These are phyloP conservation scores for Neodontobutis hainanensis DNA, from an alignment of 2,113 vertebrate species.

Conservation along the genomic window DNA sequence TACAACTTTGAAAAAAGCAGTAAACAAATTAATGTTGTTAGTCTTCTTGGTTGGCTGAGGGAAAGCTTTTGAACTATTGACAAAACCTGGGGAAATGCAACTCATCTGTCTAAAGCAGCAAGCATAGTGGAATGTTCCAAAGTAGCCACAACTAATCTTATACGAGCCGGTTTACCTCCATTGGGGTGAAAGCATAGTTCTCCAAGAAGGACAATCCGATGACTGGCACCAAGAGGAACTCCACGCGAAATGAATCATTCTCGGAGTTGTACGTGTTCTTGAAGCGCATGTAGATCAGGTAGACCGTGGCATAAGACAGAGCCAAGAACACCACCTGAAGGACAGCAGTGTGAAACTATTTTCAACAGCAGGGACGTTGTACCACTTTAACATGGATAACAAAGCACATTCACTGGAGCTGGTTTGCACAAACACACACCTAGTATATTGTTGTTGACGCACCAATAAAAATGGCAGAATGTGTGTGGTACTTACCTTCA, in stretches of 20 bases:
- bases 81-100: no score
- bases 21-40: no score
- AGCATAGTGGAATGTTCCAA: neutral
- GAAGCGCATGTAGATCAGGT: constrained; percentile 93
- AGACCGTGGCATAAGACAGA: constrained; percentile 88
- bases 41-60: no score
- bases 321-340: constrained; percentile 89
- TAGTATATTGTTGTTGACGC: neutral
- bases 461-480: neutral
- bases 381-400: no score
- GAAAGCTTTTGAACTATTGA: no score
- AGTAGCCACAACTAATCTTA: neutral
- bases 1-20: no score
- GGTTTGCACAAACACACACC: neutral
- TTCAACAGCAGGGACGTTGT: no score
- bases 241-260: constrained; percentile 92
- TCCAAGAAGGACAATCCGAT: constrained; percentile 92
- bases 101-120: no score
- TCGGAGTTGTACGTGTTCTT: constrained; percentile 84
- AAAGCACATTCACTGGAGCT: no score
- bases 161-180: constrained; percentile 83
- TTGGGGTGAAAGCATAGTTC: constrained; percentile 87
- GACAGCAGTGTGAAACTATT: neutral
- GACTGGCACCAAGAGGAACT: constrained; percentile 94
- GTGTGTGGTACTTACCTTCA: constrained; percentile 74